phyloP scores from a whole-genome alignment of 1,140 invertebrate genomes.

The Aphidius gifuensis region DNA sequence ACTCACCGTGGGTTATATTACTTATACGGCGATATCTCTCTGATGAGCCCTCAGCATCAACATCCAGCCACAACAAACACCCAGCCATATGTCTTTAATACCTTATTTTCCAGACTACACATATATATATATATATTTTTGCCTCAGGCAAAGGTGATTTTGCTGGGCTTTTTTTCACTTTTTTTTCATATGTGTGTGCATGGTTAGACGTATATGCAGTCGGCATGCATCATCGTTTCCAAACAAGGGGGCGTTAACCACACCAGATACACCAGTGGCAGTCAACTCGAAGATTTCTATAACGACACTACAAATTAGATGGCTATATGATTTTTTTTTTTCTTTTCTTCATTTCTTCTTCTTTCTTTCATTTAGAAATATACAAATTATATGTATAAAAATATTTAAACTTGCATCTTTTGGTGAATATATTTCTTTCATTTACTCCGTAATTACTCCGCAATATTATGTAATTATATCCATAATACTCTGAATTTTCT shows the following conservation, averaged over 20 bases:
- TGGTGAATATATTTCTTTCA: too few species aligned
- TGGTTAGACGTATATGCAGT: slow-evolving; percentile 22
- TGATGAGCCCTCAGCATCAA: slow-evolving; percentile 10
- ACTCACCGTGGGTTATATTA: slow-evolving; percentile 35
- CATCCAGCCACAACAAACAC: slow-evolving; percentile 12
- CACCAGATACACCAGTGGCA: slow-evolving; percentile 39
- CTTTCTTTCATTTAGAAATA: too few species aligned
- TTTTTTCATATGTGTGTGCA: slow-evolving; percentile 4
- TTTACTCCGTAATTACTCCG: too few species aligned
- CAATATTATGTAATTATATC: too few species aligned
- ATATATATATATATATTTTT: not conserved
- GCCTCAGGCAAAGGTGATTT: slow-evolving; percentile 5
- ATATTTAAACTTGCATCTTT: too few species aligned
- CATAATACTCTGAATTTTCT: too few species aligned
- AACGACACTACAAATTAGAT: not conserved
- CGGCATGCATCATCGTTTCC: slow-evolving; percentile 39
- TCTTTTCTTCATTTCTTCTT: not conserved
- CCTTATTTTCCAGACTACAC: slow-evolving; percentile 7
- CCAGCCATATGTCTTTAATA: slow-evolving; percentile 8
- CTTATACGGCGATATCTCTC: slow-evolving; percentile 27
- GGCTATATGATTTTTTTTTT: not conserved
- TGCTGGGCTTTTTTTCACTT: not conserved
- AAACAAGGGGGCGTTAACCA: slow-evolving; percentile 46
- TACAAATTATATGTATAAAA: not conserved
- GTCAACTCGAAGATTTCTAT: slow-evolving; percentile 33